These are phyloP conservation scores for Caenorhabditis latens DNA, from an alignment of 1,140 invertebrate species.

Conservation along the genomic window DNA sequence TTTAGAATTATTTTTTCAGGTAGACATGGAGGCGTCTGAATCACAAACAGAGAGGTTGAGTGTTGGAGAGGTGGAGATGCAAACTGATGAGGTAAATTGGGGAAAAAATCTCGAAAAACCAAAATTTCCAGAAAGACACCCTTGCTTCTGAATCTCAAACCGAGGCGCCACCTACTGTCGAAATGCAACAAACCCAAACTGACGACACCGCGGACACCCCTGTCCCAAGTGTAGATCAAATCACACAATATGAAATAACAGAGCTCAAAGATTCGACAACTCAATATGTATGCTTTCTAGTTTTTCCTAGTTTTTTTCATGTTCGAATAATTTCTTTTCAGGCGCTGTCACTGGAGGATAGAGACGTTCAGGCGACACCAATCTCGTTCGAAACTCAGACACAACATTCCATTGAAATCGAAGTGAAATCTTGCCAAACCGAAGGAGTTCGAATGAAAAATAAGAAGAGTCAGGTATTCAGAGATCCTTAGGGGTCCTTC, in stretches of 20 bases:
- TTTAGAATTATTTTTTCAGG: background rate
- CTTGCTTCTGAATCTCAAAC: background rate
- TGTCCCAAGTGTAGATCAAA: background rate
- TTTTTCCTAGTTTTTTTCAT: no score
- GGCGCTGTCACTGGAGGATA: slow-evolving; percentile 23
- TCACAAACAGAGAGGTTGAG: background rate
- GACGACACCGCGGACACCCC: background rate
- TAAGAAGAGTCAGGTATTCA: slow-evolving; percentile 43
- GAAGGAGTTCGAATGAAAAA: slow-evolving; percentile 38
- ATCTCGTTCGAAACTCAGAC: slow-evolving; percentile 48
- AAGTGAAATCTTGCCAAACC: slow-evolving; percentile 54
- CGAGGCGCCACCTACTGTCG: background rate
- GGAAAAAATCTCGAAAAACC: background rate
- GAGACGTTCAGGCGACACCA: slow-evolving; percentile 31
- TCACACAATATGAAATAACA: background rate
- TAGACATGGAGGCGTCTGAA: background rate
- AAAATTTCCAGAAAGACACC: background rate
- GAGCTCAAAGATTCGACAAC: slow-evolving; percentile 6
- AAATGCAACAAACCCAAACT: slow-evolving; percentile 24
- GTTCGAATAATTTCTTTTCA: background rate
- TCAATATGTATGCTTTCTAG: slow-evolving; percentile 24
- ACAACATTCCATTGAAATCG: slow-evolving; percentile 52
- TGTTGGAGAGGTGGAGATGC: background rate
- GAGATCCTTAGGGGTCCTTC: no score
- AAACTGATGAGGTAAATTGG: background rate